Percentiles rank a stretch among this genome's conserved stretches.
Conservation (phyloP, 2,797 vertebrate genomes). For the Microtus agrestis region DNA sequence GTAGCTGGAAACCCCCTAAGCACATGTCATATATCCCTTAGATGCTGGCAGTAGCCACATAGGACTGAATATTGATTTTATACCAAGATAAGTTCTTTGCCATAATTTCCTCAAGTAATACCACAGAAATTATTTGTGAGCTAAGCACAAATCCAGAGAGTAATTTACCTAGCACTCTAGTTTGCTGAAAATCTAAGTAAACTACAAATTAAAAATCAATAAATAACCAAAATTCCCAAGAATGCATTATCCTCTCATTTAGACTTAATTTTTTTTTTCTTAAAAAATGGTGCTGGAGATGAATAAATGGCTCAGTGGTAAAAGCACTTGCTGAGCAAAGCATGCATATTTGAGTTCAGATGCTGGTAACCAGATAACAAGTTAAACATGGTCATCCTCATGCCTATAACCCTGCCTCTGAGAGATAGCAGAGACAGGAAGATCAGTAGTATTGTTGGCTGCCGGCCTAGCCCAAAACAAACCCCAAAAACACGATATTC, state of each 20-base stretch:
- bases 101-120: constrained; percentile 27
- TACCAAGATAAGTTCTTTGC: neutral
- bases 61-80: constrained; percentile 34
- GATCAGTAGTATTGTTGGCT: neutral
- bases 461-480: neutral
- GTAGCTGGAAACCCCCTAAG: constrained; percentile 8
- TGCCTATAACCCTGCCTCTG: neutral
- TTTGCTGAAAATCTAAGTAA: constrained; percentile 26
- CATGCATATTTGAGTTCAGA: neutral
- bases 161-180: neutral
- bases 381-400: neutral
- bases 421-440: neutral
- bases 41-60: neutral
- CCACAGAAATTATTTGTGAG: neutral
- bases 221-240: neutral
- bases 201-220: neutral
- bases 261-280: neutral
- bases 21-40: constrained; percentile 6
- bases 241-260: neutral
- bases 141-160: neutral
- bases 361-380: neutral
- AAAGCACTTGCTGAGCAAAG: neutral
- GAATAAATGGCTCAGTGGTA: neutral
- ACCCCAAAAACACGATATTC: neutral
- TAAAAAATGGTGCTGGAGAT: neutral